Base-by-base conservation (phyloP, 2,113 vertebrate genomes). In the Lophotis ruficrista region DNA sequence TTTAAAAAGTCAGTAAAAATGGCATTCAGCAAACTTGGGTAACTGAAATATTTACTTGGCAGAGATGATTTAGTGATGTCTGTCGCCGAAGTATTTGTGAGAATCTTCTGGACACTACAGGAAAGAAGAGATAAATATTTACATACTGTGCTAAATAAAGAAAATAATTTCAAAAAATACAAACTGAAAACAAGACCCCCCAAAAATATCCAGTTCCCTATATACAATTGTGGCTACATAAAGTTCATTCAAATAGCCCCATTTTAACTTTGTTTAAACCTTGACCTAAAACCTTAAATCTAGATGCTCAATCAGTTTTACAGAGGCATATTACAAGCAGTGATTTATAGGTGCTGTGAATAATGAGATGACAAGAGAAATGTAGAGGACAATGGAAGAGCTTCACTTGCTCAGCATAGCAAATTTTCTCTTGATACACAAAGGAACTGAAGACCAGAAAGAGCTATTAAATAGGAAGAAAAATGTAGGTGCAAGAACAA, bases 11-110 rank as follows among this genome's bases (percentile, higher is more conserved):
- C 61, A 65, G 28, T 78, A 69, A 91, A 93, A 91, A 71, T 56
- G 10, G 8, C 48, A 90, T 82, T 88, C 24, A 69, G 28, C 33
- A 90, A 89, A 79, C 11, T 23, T n/a, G 30, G 25, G 45, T 60
- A 94, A 94, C 12, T 20, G 53, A 92, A 92, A 89, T 69, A 95
- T 75, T 87, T 98, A 99, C 99, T 99, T 99, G 99, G 96, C 99
- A 99, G 48, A 99, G 99, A 96, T 99, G 99, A 96, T 99, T 99
- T 98, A 99, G 98, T 30, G 99, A 99, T 11, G 99, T 99, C 86
- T 99, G 99, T 79, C 99, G 98, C 92, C 99, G 98, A 75, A 99
- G 98, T 97, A 99, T 99, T 98, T 99, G 99, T 76, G 99, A 99
- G 97, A 99, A 99, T 98, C 99, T 99, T 98, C 99, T 99, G 24